A percentile compares a stretch with the other conserved stretches of the same genome.
These are phyloP conservation scores for Acanthopleura granulata DNA, from an alignment of 2,888 invertebrate species.

Conservation along the genomic window DNA sequence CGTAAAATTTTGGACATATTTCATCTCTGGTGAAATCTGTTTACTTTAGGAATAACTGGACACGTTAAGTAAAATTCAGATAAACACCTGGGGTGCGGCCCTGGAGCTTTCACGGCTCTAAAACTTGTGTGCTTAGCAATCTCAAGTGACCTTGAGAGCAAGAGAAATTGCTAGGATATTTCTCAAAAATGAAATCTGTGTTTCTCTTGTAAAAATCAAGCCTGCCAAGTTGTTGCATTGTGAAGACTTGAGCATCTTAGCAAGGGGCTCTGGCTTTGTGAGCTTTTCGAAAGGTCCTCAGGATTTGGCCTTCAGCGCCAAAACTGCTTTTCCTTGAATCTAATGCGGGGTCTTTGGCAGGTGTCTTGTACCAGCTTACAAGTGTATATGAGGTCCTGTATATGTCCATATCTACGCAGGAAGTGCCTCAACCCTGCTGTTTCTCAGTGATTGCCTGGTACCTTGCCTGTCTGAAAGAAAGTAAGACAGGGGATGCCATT, in stretches of 20 bases:
- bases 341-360: slow-evolving; percentile 2
- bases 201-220: background rate
- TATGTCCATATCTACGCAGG: too few relatives aligned
- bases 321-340: slow-evolving; percentile 12
- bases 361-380: background rate
- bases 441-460: too few relatives aligned
- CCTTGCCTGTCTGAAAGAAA: too few relatives aligned
- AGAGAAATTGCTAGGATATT: slow-evolving; percentile 1
- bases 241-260: background rate
- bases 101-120: too few relatives aligned
- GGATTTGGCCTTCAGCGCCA: background rate
- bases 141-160: background rate
- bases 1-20: background rate
- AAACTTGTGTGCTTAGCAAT: background rate
- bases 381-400: background rate
- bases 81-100: background rate
- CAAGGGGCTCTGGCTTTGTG: too few relatives aligned
- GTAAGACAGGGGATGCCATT: too few relatives aligned
- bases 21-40: background rate
- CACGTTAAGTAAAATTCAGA: background rate
- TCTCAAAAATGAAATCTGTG: slow-evolving; percentile 6
- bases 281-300: too few relatives aligned
- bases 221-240: background rate
- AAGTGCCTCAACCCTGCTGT: too few relatives aligned
- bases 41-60: background rate